Evolutionary conservation across 2,888 invertebrate species (phyloP), one percentile per base, ranked within the genome.

Genomic region (Tipula helvola): DNA sequence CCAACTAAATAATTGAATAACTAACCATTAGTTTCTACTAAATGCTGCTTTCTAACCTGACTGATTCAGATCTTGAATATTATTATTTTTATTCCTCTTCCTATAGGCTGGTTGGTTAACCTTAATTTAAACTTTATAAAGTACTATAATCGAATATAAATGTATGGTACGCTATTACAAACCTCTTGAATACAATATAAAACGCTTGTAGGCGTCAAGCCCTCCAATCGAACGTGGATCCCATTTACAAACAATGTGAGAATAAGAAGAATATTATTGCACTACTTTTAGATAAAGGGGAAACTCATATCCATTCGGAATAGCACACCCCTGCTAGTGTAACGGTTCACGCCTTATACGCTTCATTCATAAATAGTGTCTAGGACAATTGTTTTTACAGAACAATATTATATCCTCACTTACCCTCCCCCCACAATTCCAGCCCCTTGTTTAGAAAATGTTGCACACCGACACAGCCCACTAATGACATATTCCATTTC

Each of bases 351-450:
- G n/a, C 28, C 47, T 86, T 86, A 47, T 47, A 86, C 86, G 44
- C 47, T 86, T 86, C 18, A 3, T 8, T 86, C 13, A 18, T 10
- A 86, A 86, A 42, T 42, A 42, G 47, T 57, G 7, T 86, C n/a
- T n/a, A n/a, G n/a, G n/a, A 42, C 13, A 84, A 83, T 7, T 28
- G n/a, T n/a, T n/a, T n/a, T n/a, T n/a, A n/a, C n/a, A n/a, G n/a
- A 85, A 39, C 3, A 47, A 57, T n/a, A n/a, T n/a, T 86, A 42
- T 3, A 1, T 16, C 52, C 87, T 93, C 94, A 84, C 84, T 94
- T 93, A 99, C n/a, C n/a, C 99, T 97, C 99, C 99, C 94, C 99
- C 99, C 99, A 99, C 99, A 90, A 99, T 99, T 91, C 99, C 99
- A 91, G 99, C 99, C 95, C 99, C 99, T 93, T 99, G 95, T 93